Evolutionary conservation across 2,888 invertebrate genomes (phyloP), one percentile per base, ranked within the genome.

Genomic region (Conchocele bisecta): DNA sequence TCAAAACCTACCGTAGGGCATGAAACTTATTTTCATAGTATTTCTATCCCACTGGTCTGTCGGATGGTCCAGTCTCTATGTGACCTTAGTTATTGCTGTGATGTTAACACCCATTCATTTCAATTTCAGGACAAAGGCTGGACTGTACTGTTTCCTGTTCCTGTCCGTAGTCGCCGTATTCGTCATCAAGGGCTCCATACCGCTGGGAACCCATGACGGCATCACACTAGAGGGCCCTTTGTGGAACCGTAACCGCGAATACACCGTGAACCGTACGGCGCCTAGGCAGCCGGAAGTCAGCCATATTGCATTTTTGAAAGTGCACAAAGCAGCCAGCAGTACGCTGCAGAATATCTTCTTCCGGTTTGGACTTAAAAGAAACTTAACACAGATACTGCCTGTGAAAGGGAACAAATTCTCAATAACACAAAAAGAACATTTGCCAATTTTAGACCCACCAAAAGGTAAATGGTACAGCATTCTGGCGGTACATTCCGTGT

Each of bases 301-400:
- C 22, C 81, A 84, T 56, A 60, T 83, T 29, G 84, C 75, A 6
- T 84, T 81, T 42, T 39, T 83, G 17, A 83, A 83, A 65, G 82
- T 84, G 9, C 82, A 82, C 48, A 84, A 84, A 48, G 79, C 82
- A 15, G 84, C 77, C 5, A 79, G 84, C 35, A 75, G 79, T 28
- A 80, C 83, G 1, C 53, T 81, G 6, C 83, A 83, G 44, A 83
- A 82, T 29, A 75, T 84, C n/a, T 64, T 83, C n/a, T 71, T 81
- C 22, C 51, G 84, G 15, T 83, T 71, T n/a, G 84, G 81, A 9
- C 35, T 75, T 7, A 60, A 41, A 17, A 44, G 77, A 37, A 74
- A 79, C 39, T 33, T 83, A 22, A 74, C 72, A 2, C 73, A 83
- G 51, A 57, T 82, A 3, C 66, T 83, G 11, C 83, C 83, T 4